Conservation (phyloP, 2,113 vertebrate genomes). For the Pan paniscus region DNA sequence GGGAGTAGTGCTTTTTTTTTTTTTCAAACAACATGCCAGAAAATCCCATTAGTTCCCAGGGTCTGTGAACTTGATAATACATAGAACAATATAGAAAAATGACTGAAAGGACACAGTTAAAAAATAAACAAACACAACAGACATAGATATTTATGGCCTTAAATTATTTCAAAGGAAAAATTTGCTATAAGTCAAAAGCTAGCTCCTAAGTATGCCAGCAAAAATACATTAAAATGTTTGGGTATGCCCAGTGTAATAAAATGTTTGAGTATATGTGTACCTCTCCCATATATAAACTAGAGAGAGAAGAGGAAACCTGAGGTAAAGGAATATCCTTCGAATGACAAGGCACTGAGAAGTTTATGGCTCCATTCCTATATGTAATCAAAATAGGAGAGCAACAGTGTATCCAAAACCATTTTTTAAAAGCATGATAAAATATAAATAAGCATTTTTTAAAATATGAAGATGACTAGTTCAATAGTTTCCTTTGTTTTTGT, state of each 20-base stretch:
- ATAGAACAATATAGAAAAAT: not conserved
- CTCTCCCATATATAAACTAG: not conserved
- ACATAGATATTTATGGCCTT: not conserved
- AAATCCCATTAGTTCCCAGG: not conserved
- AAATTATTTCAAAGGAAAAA: not conserved
- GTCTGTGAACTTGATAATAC: not conserved
- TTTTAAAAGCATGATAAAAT: not conserved
- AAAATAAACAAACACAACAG: not conserved
- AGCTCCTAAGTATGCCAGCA: not conserved
- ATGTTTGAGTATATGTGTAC: not conserved
- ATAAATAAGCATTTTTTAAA: not conserved
- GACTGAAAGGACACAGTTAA: not conserved
- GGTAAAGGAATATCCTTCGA: not conserved
- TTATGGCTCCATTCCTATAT: not conserved
- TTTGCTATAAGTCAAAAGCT: not conserved
- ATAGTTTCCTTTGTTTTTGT: no score
- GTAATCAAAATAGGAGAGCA: not conserved
- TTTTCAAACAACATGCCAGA: not conserved
- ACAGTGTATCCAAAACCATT: not conserved
- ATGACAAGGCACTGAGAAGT: not conserved
- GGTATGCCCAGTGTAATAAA: not conserved
- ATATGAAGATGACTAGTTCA: not conserved
- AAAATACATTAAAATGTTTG: not conserved
- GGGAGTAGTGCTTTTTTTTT: not conserved
- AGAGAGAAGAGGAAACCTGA: not conserved